Evolutionary conservation across 64 coral and sea anemone species (phyloP), one percentile per base, ranked within the genome.

Genomic region (Actinia equina): DNA sequence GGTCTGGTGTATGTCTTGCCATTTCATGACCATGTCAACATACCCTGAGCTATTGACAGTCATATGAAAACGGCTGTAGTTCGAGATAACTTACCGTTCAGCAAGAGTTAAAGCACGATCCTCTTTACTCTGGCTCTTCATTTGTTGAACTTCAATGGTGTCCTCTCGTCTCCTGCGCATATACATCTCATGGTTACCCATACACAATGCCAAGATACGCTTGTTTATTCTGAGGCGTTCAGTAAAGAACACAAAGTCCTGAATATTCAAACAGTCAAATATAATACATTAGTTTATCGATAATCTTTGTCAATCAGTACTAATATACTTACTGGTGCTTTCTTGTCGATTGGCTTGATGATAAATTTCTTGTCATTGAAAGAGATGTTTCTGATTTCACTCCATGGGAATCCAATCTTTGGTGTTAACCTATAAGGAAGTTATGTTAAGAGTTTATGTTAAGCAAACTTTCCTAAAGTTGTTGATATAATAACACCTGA

Each of bases 291-390:
- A 49, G 0, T 49, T 49, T 14, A 6, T 8, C 7, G 4, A 65
- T 65, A 65, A n/a, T 65, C n/a, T 65, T n/a, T 65, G 10, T 23
- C 20, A 17, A 17, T 20, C 17, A 6, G 19, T 6, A 65, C 7
- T 37, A 37, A 5, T 17, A 30, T 22, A 93, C 92, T 91, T 87
- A 98, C 95, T 14, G 95, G 95, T 84, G 95, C 91, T 89, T 98
- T 98, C 87, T 98, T 98, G 86, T 98, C 95, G 49, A 98, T 98
- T 2, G 95, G 92, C 85, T 98, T 98, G 82, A 98, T 98, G 9
- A 88, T 82, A 87, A 98, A 98, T 87, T 98, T 98, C 89, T 98
- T 98, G 83, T 98, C 95, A 88, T 98, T 98, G 52, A 98, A 98
- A 0, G 95, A 98, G 70, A 98, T 98, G 43, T 98, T 98, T 89